Base-by-base conservation (phyloP, 2,113 vertebrate species). In the Pelodiscus sinensis region DNA sequence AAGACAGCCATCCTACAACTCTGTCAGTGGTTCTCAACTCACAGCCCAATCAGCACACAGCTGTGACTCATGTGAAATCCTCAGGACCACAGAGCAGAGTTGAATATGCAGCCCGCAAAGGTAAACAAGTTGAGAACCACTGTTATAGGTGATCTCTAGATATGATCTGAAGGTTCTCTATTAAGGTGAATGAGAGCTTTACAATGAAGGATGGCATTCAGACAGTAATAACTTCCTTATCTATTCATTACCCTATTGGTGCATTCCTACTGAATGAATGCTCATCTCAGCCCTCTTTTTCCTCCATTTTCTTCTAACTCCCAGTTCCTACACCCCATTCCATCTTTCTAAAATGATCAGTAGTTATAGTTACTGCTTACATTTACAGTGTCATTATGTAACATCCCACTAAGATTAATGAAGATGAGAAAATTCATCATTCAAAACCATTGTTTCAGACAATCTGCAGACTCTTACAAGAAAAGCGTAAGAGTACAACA, bases 241-340 rank as follows among this genome's bases (percentile, higher is more conserved):
- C 80, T 79, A 35, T 65, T 86, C 89, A 92, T 62, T 3, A 13
- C 14, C 62, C 56, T 81, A 71, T 0, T 1, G 0, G 51, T 65
- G 18, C 9, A 16, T 65, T 65, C 62, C 38, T 87, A 52, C 79
- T 56, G 3, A 44, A 52, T 0, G 0, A 2, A 90, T 1, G 51
- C 2, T 2, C 3, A 25, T 25, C 79, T 55, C 24, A 79, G 77
- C 14, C 54, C 29, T 86, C 68, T 31, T 81, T 22, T 3, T 5
- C 4, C n/a, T 73, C 82, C 21, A 27, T 5, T n/a, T 44, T 31
- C n/a, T n/a, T 83, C 79, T 11, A 22, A 11, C 50, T 31, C 79
- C 22, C 38, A 81, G 50, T 56, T 50, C 4, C 35, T 19, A 57
- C 24, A 4, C n/a, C 11, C 6, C 21, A 24, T 82, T 3, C 25